Evolutionary conservation across 1,140 invertebrate species (phyloP), one percentile per base, ranked within the genome.

Genomic region (Pseudomyrmex pallidus): DNA sequence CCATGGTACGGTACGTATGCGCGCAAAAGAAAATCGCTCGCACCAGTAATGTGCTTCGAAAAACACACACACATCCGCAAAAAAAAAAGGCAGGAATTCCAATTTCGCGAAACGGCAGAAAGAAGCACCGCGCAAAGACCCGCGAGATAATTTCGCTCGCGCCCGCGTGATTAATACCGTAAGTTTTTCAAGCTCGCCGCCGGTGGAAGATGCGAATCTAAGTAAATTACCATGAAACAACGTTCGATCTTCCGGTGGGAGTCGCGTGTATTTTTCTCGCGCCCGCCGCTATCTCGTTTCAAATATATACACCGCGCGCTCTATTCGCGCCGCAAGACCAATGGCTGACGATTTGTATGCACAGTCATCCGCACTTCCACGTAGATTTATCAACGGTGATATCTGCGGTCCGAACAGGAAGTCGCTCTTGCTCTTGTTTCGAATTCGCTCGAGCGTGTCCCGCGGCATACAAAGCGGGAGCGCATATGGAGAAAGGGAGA

Each of bases 291-390:
- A 67, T 48, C 54, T 72, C 64, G 44, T 22, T 68, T 77, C 57
- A 35, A 35, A 35, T 57, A 13, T 57, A 12, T 35, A 35, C 13
- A 67, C 20, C 35, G 17, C 13, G 52, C 17, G 35, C 25, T 76
- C 48, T 54, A 20, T 12, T 20, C 20, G 3, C 7, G 52, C 17
- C 48, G 54, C 76, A 20, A 72, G 66, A 80, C 76, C 76, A 72
- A 80, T 61, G n/a, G 76, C 66, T 72, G 66, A 61, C 76, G 67
- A 72, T 80, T 80, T 80, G 66, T 80, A 80, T 80, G 66, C 66
- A 80, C 76, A 59, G 76, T 80, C 76, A 80, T 80, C 76, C 76
- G 76, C 76, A 72, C 66, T 80, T 80, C 54, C 76, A 80, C 22
- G 44, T 72, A 59, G 76, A 80, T 80, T 80, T 80, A 80, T 80